Percentiles rank a stretch among this genome's conserved stretches.
Conservation (phyloP, 2,797 vertebrate species). For the Limosa lapponica region DNA sequence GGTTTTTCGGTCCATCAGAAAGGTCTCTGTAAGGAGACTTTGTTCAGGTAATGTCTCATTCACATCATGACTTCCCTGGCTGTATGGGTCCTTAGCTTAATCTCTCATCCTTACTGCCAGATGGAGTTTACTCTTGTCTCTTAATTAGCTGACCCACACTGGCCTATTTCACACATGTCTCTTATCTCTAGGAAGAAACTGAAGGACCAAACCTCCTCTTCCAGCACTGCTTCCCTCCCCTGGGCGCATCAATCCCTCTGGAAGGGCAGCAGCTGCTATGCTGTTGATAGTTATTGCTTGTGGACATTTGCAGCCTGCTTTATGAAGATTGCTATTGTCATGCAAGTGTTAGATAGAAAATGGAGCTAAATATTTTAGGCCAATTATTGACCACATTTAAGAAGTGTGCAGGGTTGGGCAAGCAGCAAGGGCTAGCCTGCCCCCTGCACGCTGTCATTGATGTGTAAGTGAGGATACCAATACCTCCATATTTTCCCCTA, state of each 20-base stretch:
- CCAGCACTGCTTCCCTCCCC: neutral
- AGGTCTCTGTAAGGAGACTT: neutral
- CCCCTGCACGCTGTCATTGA: neutral
- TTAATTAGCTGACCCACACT: accelerated
- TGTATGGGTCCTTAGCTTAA: neutral
- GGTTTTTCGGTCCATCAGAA: neutral
- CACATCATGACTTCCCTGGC: neutral
- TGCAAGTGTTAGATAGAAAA: neutral
- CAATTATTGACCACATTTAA: neutral
- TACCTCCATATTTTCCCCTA: neutral
- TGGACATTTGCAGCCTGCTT: neutral
- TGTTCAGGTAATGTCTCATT: neutral
- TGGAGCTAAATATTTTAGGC: neutral
- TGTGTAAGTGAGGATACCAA: neutral
- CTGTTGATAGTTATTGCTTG: neutral
- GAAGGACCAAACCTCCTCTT: neutral
- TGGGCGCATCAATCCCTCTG: neutral
- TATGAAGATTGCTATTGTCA: neutral
- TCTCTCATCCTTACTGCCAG: neutral
- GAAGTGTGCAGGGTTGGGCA: neutral
- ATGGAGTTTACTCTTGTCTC: neutral
- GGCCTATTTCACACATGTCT: neutral
- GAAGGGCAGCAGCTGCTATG: neutral
- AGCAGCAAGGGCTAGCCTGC: neutral
- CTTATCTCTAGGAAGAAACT: neutral